Percentiles rank a stretch among this genome's conserved stretches.
Evolutionary conservation across 1,140 invertebrate species (phyloP).

Genomic region (Cephus cinctus): DNA sequence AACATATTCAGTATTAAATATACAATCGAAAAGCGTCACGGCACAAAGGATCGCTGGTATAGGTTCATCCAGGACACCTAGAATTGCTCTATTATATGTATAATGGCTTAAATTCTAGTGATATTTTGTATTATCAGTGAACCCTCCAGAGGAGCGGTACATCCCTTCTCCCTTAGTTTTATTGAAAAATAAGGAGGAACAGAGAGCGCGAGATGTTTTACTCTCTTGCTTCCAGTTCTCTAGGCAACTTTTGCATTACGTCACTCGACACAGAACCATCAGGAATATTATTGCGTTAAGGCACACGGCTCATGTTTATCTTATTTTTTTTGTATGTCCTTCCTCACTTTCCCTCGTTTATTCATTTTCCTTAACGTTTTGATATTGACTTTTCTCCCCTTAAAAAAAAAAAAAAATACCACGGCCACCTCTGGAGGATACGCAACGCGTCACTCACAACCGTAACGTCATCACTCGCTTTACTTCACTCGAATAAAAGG

Average conservation of each 20-base stretch:
- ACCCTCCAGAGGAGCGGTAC: too few species aligned
- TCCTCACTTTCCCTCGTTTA: not conserved
- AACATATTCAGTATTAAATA: not conserved
- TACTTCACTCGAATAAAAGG: not conserved
- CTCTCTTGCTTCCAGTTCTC: too few species aligned
- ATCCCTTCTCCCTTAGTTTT: too few species aligned
- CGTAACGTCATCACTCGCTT: not conserved
- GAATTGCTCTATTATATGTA: too few species aligned
- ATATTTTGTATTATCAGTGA: too few species aligned
- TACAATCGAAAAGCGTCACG: slow-evolving; percentile 3
- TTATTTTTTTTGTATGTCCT: not conserved
- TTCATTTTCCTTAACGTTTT: too few species aligned
- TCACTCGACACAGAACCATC: too few species aligned
- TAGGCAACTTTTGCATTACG: too few species aligned
- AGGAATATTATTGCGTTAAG: not conserved
- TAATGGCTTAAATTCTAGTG: too few species aligned
- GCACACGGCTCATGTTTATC: not conserved
- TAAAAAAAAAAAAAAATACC: too few species aligned
- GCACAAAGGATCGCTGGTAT: slow-evolving; percentile 5
- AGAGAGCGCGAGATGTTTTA: too few species aligned
- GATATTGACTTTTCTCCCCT: not conserved
- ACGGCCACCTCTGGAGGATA: not conserved
- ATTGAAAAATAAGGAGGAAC: too few species aligned
- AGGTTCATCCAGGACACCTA: not conserved
- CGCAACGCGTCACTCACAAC: not conserved